Percentiles rank a stretch among this genome's conserved stretches.
phyloP scores from a whole-genome alignment of 2,113 vertebrate genomes.

The Pollachius pollachius region DNA sequence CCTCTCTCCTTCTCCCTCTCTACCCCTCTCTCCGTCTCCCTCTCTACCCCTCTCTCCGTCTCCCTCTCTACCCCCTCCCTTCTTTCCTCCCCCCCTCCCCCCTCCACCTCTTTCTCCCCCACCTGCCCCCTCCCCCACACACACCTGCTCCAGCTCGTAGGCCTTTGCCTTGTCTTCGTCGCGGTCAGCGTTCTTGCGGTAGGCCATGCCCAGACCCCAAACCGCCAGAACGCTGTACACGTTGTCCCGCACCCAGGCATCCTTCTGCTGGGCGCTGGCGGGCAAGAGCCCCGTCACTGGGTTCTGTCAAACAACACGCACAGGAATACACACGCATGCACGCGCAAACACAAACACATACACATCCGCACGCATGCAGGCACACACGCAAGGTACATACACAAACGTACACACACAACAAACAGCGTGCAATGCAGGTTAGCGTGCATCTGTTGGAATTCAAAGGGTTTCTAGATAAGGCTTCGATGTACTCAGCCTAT shows the following conservation, averaged over 20 bases:
- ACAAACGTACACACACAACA: no score
- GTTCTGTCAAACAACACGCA: slow-evolving; percentile 74
- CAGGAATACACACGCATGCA: slow-evolving; percentile 6
- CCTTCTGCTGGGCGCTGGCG: slow-evolving; percentile 85
- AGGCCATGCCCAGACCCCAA: slow-evolving; percentile 97
- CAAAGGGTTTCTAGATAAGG: slow-evolving; percentile 49
- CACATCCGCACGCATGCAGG: no score
- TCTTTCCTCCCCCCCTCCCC: neutral
- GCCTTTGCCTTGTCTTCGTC: slow-evolving; percentile 98
- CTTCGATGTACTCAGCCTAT: slow-evolving; percentile 26
- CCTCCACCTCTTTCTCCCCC: no score
- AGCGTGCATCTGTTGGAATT: slow-evolving; percentile 9
- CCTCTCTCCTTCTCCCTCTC: no score
- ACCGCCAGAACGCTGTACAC: slow-evolving; percentile 94
- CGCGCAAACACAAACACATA: neutral
- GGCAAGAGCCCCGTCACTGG: slow-evolving; percentile 91
- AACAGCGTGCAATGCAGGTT: no score
- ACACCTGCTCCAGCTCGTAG: slow-evolving; percentile 95
- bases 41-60: no score
- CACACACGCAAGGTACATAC: no score
- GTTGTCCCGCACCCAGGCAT: slow-evolving; percentile 97
- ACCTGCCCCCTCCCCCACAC: neutral
- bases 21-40: no score
- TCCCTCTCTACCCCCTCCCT: no score
- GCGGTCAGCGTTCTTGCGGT: slow-evolving; percentile 94